Evolutionary conservation across 2,888 invertebrate genomes (phyloP), one percentile per base, ranked within the genome.

Genomic region (Brenthis hecate): DNA sequence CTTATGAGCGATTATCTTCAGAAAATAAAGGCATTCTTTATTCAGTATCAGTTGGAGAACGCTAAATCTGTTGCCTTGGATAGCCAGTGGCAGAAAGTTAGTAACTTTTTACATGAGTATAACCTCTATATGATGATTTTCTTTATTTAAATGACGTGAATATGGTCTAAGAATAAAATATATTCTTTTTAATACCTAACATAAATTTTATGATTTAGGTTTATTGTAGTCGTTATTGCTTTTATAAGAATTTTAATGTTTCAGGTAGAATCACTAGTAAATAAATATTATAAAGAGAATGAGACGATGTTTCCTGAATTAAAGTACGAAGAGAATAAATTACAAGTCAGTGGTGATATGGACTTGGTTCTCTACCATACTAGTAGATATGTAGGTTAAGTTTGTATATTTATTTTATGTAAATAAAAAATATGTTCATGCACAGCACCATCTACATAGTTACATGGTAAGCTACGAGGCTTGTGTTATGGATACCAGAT

Each of bases 341-440:
- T 85, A 0, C 48, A 65, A 0, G 6, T 85, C 0, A 14, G 51
- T 0, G 85, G 85, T 0, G 85, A 89, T 56, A 50, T 80, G 0
- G 91, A 91, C 47, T 28, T 88, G 1, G 58, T 87, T 1, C 73
- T 91, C 0, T 78, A 81, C 56, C 85, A 86, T 55, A 77, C 81
- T 1, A 73, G 75, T 19, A 78, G 86, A 84, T 87, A 87, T 72
- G 90, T 90, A 56, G 81, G 89, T 81, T 54, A 19, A 65, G 19
- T 11, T 56, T 16, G 8, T 43, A n/a, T 6, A n/a, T 36, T 11
- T 13, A 36, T 8, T 6, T 56, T n/a, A 23, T 23, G 4, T 28
- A 28, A 28, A 28, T 28, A 28, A 28, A 28, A 28, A 28, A 28
- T 28, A 4, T 28, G 28, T 28, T 28, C 28, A 28, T 28, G 4